Percentiles rank a stretch among this genome's conserved stretches.
These are phyloP conservation scores for Pantherophis guttatus DNA, from an alignment of 2,113 vertebrate genomes.

Conservation along the genomic window DNA sequence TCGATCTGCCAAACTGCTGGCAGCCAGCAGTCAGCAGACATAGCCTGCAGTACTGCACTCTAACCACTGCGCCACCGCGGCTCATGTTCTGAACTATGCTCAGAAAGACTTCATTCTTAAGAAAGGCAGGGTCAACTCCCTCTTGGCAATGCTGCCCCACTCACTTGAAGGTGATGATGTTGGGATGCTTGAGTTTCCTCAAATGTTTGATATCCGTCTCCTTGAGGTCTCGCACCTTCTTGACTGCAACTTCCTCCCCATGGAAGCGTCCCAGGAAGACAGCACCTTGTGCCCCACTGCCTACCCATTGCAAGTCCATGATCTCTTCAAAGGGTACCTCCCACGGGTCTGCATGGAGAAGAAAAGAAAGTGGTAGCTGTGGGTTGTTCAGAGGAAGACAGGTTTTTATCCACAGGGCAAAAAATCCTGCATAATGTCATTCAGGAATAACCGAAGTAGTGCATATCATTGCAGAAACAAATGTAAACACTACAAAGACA, in stretches of 20 bases:
- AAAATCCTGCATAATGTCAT: background rate
- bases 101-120: background rate
- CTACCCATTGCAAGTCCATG: constrained; percentile 97
- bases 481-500: background rate
- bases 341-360: constrained; percentile 76
- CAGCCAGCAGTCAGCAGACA: too few relatives aligned
- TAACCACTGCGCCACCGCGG: too few relatives aligned
- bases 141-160: constrained; percentile 30
- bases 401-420: background rate
- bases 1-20: too few relatives aligned
- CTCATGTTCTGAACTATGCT: background rate
- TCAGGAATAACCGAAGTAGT: background rate
- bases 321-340: constrained; percentile 98
- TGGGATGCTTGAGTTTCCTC: constrained; percentile 95
- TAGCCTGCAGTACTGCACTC: too few relatives aligned
- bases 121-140: background rate
- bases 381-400: background rate
- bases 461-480: background rate
- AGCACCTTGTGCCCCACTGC: constrained; percentile 93
- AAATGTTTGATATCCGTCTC: constrained; percentile 98
- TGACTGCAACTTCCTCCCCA: constrained; percentile 93
- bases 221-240: constrained; percentile 95
- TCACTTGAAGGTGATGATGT: constrained; percentile 99
- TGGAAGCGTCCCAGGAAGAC: constrained; percentile 95
- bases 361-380: background rate